Evolutionary conservation across 2,888 invertebrate species (phyloP).

Genomic region (Stramonita haemastoma): DNA sequence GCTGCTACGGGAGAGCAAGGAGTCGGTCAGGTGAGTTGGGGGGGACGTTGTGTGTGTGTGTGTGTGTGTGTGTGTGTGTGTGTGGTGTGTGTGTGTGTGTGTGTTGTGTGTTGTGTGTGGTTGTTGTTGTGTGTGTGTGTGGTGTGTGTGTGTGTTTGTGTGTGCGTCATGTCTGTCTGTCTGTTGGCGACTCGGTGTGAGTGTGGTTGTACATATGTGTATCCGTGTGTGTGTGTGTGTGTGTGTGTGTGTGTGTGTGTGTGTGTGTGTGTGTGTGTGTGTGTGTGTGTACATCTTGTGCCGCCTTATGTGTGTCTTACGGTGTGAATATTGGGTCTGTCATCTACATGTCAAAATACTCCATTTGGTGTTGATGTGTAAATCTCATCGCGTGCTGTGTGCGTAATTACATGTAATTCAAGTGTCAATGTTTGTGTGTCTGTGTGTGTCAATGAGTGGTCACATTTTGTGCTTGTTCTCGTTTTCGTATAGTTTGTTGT

Average conservation of each 20-base stretch:
- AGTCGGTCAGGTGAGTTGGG: constrained; percentile 62
- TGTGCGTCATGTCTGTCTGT: neutral
- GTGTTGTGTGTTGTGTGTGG: neutral
- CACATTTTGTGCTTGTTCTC: neutral
- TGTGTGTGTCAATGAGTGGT: no score
- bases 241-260: neutral
- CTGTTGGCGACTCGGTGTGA: neutral
- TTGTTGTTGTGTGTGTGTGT: neutral
- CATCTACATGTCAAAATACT: no score
- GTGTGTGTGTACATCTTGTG: neutral
- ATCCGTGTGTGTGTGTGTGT: neutral
- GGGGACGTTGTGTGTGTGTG: neutral
- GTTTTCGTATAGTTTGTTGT: neutral
- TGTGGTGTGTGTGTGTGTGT: neutral
- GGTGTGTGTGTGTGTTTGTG: neutral
- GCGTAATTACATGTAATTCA: no score
- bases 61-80: constrained; percentile 20
- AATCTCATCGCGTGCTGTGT: no score
- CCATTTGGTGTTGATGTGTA: no score
- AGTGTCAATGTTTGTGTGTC: no score
- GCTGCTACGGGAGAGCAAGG: constrained; percentile 60
- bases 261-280: neutral
- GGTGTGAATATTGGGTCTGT: no score
- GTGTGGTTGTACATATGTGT: constrained; percentile 1
- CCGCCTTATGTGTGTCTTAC: neutral